Evolutionary conservation across 2,113 vertebrate species (phyloP), one percentile per base, ranked within the genome.

Genomic region (Oryctolagus cuniculus): DNA sequence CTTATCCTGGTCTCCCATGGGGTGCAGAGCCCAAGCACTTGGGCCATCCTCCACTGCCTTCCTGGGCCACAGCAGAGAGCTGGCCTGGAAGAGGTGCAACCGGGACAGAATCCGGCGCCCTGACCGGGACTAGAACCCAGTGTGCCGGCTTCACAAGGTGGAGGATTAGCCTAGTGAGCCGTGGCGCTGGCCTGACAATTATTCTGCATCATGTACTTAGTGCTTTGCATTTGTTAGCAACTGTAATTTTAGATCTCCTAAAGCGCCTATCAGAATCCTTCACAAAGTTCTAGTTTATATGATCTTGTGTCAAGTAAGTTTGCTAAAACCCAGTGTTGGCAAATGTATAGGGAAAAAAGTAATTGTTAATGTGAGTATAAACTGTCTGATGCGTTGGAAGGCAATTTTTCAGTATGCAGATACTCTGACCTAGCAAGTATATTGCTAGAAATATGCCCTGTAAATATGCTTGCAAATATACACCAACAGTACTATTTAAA

Each of bases 391-490:
- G 25, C 38, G 70, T 16, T 82, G 83, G 31, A 88, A 88, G 61
- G 69, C 27, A 87, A 51, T 25, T 92, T 58, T 73, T 67, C 53
- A 89, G 55, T 10, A 70, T 91, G 70, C 16, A 77, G 22, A n/a
- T 19, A 38, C 27, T 55, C 29, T 75, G 51, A 89, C 24, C 15
- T 51, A 89, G 11, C 31, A 89, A 74, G 8, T 70, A 70, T 3
- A 75, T 17, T 61, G 58, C 67, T 63, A 74, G 49, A 78, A 93
- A 85, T 63, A n/a, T 86, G 24, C 49, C 31, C 38, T 69, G 53
- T 53, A 77, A 84, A 80, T 38, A 75, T n/a, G 90, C 10, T 67
- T 69, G 31, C 38, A 92, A 80, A 95, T 70, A 16, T 75, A 85
- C 4, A 36, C 22, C 63, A 89, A n/a, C 0, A n/a, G 31, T 58